Conservation (phyloP, 2,888 invertebrate species). For the Corbicula japonica region DNA sequence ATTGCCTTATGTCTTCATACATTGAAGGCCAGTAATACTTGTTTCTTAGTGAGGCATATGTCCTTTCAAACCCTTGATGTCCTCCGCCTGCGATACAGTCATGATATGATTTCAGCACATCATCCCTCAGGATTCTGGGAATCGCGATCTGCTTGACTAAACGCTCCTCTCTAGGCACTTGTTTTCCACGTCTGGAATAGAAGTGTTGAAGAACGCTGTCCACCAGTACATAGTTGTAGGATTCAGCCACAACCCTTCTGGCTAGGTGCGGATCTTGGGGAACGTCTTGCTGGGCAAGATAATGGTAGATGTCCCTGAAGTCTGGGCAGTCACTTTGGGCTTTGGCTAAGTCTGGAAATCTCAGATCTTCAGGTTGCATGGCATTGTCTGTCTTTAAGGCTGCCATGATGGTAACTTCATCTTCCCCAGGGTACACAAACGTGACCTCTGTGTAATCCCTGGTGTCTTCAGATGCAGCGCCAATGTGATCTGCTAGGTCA, state of each 20-base stretch:
- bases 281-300: background rate
- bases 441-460: background rate
- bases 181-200: background rate
- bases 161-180: background rate
- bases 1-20: slow-evolving; percentile 50
- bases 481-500: slow-evolving; percentile 14
- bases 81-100: slow-evolving; percentile 48
- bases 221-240: slow-evolving; percentile 18
- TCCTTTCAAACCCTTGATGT: slow-evolving; percentile 66
- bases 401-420: slow-evolving; percentile 2
- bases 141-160: slow-evolving; percentile 12
- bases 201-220: slow-evolving; percentile 1
- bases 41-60: slow-evolving; percentile 46
- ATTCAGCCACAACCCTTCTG: slow-evolving; percentile 21
- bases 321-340: slow-evolving; percentile 10
- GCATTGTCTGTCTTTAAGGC: background rate
- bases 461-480: background rate
- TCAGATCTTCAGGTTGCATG: background rate
- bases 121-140: slow-evolving; percentile 19
- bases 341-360: background rate
- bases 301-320: slow-evolving; percentile 8
- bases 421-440: background rate
- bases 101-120: slow-evolving; percentile 55
- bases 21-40: slow-evolving; percentile 67
- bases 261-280: slow-evolving; percentile 15